Evolutionary conservation across 2,113 vertebrate genomes (phyloP), one percentile per base, ranked within the genome.

Genomic region (Mastomys natalensis): DNA sequence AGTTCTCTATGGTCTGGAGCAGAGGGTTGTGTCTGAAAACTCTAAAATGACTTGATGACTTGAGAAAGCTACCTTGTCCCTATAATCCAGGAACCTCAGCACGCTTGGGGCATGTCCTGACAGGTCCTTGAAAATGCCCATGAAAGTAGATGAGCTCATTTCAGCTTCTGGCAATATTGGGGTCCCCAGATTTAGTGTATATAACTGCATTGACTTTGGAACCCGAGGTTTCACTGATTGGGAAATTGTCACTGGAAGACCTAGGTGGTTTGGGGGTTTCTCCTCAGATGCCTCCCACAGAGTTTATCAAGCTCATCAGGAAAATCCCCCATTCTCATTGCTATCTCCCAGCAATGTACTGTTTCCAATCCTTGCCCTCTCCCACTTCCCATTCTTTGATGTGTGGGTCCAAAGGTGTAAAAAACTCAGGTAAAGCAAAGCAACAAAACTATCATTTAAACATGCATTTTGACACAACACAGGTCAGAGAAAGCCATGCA

Each of bases 101-200:
- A 0, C 0, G 0, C 5, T 31, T 68, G 40, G 84, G 7, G 60
- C 26, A 70, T 0, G 0, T 22, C 21, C 66, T 0, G 7, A 29
- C 4, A 62, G 43, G 21, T 93, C 64, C 92, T 74, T 78, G 92
- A 87, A 95, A 78, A 62, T 0, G 13, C 29, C 19, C 19, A 40
- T 37, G 19, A 21, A 22, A 48, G 11, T 0, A 74, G 45, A 24
- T 48, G 26, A 64, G 24, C 53, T 60, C 40, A 21, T 62, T 45
- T 24, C 40, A 60, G 58, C 60, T 87, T 66, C 82, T 21, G 3
- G 66, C 55, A 24, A 66, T 15, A 7, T 60, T 0, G 11, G 37
- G n/a, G 70, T 19, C 40, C 19, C 45, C 22, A 68, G 48, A 87
- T 3, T 1, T 34, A 29, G 12, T 66, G 37, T 40, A 51, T 7